A percentile compares a stretch with the other conserved stretches of the same genome.
These are phyloP conservation scores for Acomys russatus DNA, from an alignment of 2,797 vertebrate genomes.

Conservation along the genomic window DNA sequence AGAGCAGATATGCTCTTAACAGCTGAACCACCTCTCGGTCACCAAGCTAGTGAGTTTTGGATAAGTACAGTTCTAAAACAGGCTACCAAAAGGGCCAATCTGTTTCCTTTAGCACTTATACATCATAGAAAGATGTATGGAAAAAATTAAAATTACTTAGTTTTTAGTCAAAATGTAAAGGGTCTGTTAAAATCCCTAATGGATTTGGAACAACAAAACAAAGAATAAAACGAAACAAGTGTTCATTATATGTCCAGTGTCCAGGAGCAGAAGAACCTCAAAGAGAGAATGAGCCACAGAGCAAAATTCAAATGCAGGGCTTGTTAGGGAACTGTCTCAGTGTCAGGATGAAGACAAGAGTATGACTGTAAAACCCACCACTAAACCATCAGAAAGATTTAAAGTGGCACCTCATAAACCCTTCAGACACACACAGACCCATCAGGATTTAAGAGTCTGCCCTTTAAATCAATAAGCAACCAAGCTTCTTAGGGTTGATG, in stretches of 20 bases:
- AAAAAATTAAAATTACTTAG: not conserved
- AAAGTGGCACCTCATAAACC: constrained; percentile 55
- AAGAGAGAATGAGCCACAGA: not conserved
- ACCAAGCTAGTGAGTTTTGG: not conserved
- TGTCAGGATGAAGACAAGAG: constrained; percentile 44
- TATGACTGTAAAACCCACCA: constrained; percentile 38
- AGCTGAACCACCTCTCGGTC: not conserved
- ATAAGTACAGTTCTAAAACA: not conserved
- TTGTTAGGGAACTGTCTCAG: constrained; percentile 49
- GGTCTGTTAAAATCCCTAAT: not conserved
- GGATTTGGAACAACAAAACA: not conserved
- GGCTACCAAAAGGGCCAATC: not conserved
- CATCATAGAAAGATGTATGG: not conserved
- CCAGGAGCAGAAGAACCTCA: constrained; percentile 27
- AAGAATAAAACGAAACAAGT: not conserved
- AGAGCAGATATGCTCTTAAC: not conserved
- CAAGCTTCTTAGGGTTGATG: not conserved
- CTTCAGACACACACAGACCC: constrained; percentile 48
- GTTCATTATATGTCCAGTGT: not conserved
- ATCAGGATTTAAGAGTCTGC: constrained; percentile 55
- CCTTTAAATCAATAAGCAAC: constrained; percentile 59
- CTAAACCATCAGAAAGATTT: constrained; percentile 61
- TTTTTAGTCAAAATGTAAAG: constrained; percentile 31
- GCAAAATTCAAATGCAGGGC: constrained; percentile 20
- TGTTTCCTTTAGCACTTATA: not conserved